A percentile compares a stretch with the other conserved stretches of the same genome.
These are phyloP conservation scores for Nesoenas mayeri DNA, from an alignment of 2,113 vertebrate genomes.

Conservation along the genomic window DNA sequence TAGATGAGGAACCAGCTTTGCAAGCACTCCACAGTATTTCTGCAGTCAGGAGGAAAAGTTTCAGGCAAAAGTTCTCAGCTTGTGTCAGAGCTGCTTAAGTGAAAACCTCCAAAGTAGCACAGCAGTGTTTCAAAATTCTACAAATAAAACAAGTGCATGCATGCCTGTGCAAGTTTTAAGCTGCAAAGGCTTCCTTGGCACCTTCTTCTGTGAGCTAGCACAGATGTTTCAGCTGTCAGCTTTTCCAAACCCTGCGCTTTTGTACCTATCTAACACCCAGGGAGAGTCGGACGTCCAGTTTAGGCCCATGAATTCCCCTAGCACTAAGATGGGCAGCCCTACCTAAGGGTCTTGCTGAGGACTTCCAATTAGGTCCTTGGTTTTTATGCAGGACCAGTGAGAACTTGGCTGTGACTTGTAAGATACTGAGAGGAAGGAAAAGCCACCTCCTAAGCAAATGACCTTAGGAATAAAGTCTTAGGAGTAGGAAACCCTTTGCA, in stretches of 20 bases:
- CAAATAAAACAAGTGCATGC: not conserved
- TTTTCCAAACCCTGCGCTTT: not conserved
- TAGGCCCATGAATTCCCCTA: not conserved
- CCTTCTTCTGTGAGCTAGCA: not conserved
- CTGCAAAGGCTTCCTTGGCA: not conserved
- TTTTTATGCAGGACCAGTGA: not conserved
- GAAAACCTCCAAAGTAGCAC: not conserved
- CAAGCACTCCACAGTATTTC: accelerated
- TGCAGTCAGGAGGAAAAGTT: not conserved
- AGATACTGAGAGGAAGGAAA: not conserved
- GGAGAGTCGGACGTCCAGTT: not conserved
- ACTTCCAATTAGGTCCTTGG: not conserved
- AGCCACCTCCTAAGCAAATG: not conserved
- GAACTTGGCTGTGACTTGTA: not conserved
- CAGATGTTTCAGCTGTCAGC: not conserved
- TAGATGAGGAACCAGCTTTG: not conserved
- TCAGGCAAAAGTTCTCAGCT: not conserved
- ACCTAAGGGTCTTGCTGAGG: not conserved
- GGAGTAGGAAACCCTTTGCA: not conserved
- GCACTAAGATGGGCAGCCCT: not conserved
- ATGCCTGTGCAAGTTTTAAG: not conserved
- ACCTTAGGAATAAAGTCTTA: not conserved
- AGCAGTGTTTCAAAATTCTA: not conserved
- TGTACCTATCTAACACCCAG: not conserved
- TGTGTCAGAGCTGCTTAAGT: not conserved